Base-by-base conservation (phyloP, 2,797 vertebrate species). In the Chiroxiphia lanceolata region DNA sequence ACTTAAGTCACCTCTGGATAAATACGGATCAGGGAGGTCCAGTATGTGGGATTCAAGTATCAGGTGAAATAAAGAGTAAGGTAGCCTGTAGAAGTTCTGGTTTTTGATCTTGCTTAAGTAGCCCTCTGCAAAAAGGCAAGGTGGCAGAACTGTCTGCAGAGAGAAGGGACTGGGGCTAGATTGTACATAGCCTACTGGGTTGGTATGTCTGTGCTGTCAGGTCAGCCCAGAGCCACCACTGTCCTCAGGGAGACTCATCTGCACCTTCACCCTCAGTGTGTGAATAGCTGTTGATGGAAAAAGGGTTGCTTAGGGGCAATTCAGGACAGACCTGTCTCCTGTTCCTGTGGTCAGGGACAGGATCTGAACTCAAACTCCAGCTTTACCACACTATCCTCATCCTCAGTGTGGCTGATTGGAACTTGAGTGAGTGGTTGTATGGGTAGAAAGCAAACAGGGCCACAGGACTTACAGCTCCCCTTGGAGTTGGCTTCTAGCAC, bases 21-120 rank as follows among this genome's bases (percentile, higher is more conserved):
- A 81, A 8, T 31, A 40, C 19, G 53, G 14, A 6, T 61, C 57
- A 65, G 31, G 60, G 33, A 65, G 38, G n/a, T 64, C n/a, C 65
- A 63, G 47, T 12, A 26, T 51, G n/a, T 79, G 47, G 54, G 48
- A 83, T 87, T 94, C 75, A 96, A 81, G 4, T 71, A 53, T 69
- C 31, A 40, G 45, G 19, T 90, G 56, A 77, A 90, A 84, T 60
- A 44, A 87, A 77, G 59, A 75, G 33, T 26, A 71, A 57, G 31
- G 4, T 13, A 70, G 13, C 12, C 12, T 6, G 1, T 6, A 60
- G 36, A 85, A 72, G 20, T 50, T 92, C 36, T 67, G 13, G 0
- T 3, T 31, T 89, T 80, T 75, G 53, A 29, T 79, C n/a, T 75
- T 67, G 18, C 10, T 50, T 90, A 77, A 31, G 15, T 26, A 45